These are phyloP conservation scores for Euborellia annulipes DNA, from an alignment of 1,140 invertebrate genomes.

Conservation along the genomic window DNA sequence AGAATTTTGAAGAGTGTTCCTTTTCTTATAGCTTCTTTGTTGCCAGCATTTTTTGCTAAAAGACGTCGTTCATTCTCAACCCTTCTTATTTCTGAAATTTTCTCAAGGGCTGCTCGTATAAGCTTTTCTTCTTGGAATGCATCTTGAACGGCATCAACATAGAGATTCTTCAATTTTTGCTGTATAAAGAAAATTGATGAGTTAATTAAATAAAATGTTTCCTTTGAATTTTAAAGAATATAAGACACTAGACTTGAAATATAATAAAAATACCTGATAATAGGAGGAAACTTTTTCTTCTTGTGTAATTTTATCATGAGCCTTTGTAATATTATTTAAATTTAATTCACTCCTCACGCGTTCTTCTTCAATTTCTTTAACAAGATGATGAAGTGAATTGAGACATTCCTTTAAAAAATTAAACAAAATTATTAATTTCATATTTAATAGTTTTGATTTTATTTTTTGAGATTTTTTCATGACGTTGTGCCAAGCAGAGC, in stretches of 20 bases:
- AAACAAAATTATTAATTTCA: too few relatives aligned
- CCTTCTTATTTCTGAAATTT: constrained; percentile 79
- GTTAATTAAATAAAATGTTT: not conserved
- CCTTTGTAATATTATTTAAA: constrained; percentile 58
- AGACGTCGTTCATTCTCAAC: constrained; percentile 78
- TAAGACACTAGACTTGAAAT: not conserved
- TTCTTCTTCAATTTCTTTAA: constrained; percentile 68
- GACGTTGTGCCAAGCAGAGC: too few relatives aligned
- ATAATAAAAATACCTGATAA: constrained; percentile 28
- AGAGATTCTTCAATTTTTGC: constrained; percentile 65
- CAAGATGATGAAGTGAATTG: constrained; percentile 53
- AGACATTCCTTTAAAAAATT: constrained; percentile 48
- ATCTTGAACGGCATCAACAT: constrained; percentile 62
- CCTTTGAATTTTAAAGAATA: not conserved
- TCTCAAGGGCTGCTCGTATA: constrained; percentile 61
- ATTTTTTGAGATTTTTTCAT: too few relatives aligned
- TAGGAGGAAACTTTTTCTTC: constrained; percentile 48
- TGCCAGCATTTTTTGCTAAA: constrained; percentile 64
- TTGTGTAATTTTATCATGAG: constrained; percentile 54
- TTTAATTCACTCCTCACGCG: constrained; percentile 59
- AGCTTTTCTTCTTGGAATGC: constrained; percentile 72
- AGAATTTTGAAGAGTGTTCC: too few relatives aligned
- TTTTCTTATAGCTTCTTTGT: constrained; percentile 79
- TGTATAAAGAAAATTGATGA: constrained; percentile 23
- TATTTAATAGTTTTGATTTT: too few relatives aligned